Percentiles rank a stretch among this genome's conserved stretches.
These are phyloP conservation scores for Psophia crepitans DNA, from an alignment of 2,113 vertebrate species.

Conservation along the genomic window DNA sequence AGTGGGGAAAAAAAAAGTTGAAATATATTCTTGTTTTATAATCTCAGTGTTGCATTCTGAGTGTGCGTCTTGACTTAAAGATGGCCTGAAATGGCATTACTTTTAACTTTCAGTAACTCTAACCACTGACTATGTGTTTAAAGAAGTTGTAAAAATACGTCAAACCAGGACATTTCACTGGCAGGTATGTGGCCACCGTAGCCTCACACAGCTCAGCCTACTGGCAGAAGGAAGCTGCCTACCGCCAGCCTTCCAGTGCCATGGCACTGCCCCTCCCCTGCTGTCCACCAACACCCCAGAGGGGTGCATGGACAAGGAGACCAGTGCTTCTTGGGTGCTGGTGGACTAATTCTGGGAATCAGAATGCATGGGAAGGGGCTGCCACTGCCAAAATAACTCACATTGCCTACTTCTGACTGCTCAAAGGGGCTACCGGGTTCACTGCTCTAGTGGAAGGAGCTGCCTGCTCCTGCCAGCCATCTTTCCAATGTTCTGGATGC, in stretches of 20 bases:
- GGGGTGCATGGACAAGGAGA: not conserved
- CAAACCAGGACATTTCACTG: not conserved
- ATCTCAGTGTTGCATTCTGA: not conserved
- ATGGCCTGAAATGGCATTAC: not conserved
- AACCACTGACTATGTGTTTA: not conserved
- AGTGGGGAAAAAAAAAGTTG: not conserved
- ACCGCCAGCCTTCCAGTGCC: not conserved
- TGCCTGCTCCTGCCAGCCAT: not conserved
- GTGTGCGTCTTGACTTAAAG: not conserved
- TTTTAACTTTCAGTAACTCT: not conserved
- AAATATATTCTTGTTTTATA: not conserved
- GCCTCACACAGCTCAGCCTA: not conserved
- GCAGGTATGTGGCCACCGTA: accelerated
- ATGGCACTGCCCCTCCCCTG: not conserved
- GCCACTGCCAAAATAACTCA: not conserved
- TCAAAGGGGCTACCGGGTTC: not conserved
- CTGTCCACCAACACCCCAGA: too few relatives aligned
- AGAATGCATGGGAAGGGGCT: not conserved
- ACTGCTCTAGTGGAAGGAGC: not conserved
- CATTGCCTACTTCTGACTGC: not conserved
- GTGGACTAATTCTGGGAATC: not conserved
- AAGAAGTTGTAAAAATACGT: not conserved
- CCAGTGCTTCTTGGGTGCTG: not conserved
- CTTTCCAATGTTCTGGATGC: not conserved
- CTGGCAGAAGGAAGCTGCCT: not conserved